Base-by-base conservation (phyloP, 1,140 invertebrate genomes). In the Drosophila fuyamai region DNA sequence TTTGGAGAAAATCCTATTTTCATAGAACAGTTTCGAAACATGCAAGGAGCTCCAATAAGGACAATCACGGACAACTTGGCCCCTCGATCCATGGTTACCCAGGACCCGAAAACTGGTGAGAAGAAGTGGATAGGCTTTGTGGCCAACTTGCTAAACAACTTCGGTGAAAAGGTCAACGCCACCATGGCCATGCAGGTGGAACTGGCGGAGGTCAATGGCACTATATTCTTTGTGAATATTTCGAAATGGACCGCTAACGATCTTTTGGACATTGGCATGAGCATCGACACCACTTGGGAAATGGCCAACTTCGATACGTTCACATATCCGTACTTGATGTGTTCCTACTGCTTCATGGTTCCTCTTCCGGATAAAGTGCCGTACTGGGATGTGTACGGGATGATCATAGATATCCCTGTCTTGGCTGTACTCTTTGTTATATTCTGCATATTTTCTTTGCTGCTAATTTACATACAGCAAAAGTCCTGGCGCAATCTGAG, bases 11-110 rank as follows among this genome's bases (percentile, higher is more conserved):
- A 14, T 2, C 13, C 18, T 0, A 66, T 81, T 2, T 91, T 73
- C 16, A 40, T 71, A 6, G 16, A 77, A n/a, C 88, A 88, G 27
- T 79, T 88, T 50, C 27, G 1, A 0, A 75, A 91, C 9, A 76
- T 91, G 73, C 50, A 55, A 0, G 83, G 83, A 5, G 40, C 53
- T 0, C 7, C 16, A 0, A 65, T 91, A 0, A 32, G 23, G 9
- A 88, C 65, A 0, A 55, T 79, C 5, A 14, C 60, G 0, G 83
- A 88, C 55, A 68, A 65, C 8, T 7, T 88, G n/a, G 48, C 58
- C 3, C 88, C 88, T 2, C 72, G 75, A 1, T 61, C 80, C 0
- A 75, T 91, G 66, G 9, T 76, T 63, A 71, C 40, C 14, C 12
- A 3, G 0, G 51, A 81, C 5, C 12, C 43, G 0, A 14, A n/a